Evolutionary conservation across 2,797 vertebrate genomes (phyloP).

Genomic region (Scomberomorus guttatus): DNA sequence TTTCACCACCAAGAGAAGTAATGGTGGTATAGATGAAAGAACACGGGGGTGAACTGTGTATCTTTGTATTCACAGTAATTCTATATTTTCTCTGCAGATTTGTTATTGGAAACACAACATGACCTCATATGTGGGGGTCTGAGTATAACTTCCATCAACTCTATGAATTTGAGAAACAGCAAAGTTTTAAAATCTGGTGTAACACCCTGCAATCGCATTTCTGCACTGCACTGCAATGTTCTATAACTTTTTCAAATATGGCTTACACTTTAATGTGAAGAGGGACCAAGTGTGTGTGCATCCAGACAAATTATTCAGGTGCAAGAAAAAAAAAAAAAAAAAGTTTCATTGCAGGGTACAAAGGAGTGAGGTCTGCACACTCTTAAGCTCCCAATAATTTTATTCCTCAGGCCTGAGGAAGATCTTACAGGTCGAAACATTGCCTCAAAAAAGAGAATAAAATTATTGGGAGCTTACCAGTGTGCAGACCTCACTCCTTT

Average conservation of each 20-base stretch:
- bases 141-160: conserved; percentile 14
- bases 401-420: too few species aligned
- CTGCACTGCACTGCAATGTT: conserved; percentile 10
- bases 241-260: neutral
- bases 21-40: neutral
- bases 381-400: too few species aligned
- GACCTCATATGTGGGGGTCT: neutral
- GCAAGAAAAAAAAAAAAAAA: too few species aligned
- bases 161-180: conserved; percentile 1
- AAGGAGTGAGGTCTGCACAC: too few species aligned
- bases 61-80: neutral
- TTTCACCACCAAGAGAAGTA: neutral
- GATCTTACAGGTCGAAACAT: too few species aligned
- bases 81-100: neutral
- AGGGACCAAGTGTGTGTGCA: too few species aligned
- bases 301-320: too few species aligned
- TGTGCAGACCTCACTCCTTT: too few species aligned
- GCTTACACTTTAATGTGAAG: neutral
- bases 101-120: conserved; percentile 16
- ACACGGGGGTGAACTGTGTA: neutral
- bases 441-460: too few species aligned
- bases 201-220: conserved; percentile 22
- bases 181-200: conserved; percentile 29
- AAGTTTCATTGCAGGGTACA: too few species aligned
- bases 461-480: too few species aligned